phyloP scores from a whole-genome alignment of 1,140 invertebrate genomes.

The Hestina assimilis region DNA sequence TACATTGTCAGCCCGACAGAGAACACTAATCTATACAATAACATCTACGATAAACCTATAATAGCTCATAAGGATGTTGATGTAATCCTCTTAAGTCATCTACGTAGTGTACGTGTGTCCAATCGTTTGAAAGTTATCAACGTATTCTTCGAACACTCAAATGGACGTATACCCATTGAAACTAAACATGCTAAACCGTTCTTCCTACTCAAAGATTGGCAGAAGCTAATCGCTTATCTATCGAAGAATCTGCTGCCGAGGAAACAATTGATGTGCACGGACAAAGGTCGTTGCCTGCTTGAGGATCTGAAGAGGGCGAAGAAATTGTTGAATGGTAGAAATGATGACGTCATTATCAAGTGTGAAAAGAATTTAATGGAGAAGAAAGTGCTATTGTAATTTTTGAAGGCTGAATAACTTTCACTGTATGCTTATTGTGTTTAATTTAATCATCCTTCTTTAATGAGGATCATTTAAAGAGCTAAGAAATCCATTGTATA shows the following conservation, averaged over 20 bases:
- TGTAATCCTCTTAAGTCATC: slow-evolving; percentile 40
- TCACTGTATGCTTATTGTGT: too few relatives aligned
- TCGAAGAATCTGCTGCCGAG: slow-evolving; percentile 62
- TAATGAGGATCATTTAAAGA: too few relatives aligned
- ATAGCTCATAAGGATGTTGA: slow-evolving; percentile 55
- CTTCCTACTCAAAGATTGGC: slow-evolving; percentile 60
- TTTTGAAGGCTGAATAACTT: neutral
- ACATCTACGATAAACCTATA: slow-evolving; percentile 66
- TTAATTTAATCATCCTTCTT: too few relatives aligned
- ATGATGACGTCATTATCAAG: slow-evolving; percentile 44
- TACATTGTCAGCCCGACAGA: slow-evolving; percentile 60
- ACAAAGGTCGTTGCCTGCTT: slow-evolving; percentile 56
- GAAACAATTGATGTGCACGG: slow-evolving; percentile 56
- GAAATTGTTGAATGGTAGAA: slow-evolving; percentile 47
- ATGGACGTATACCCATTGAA: slow-evolving; percentile 49
- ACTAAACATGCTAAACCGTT: slow-evolving; percentile 51
- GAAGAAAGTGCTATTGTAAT: slow-evolving; percentile 58
- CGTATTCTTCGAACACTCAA: slow-evolving; percentile 64
- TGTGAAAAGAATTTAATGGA: slow-evolving; percentile 52
- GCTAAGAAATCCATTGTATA: too few relatives aligned
- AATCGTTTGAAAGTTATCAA: slow-evolving; percentile 51
- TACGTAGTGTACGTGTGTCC: slow-evolving; percentile 33
- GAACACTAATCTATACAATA: slow-evolving; percentile 51
- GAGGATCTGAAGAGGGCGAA: slow-evolving; percentile 63
- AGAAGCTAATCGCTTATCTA: slow-evolving; percentile 58